Percentiles rank a stretch among this genome's conserved stretches.
These are phyloP conservation scores for Drosophila histrio DNA, from an alignment of 2,888 invertebrate genomes.

Conservation along the genomic window DNA sequence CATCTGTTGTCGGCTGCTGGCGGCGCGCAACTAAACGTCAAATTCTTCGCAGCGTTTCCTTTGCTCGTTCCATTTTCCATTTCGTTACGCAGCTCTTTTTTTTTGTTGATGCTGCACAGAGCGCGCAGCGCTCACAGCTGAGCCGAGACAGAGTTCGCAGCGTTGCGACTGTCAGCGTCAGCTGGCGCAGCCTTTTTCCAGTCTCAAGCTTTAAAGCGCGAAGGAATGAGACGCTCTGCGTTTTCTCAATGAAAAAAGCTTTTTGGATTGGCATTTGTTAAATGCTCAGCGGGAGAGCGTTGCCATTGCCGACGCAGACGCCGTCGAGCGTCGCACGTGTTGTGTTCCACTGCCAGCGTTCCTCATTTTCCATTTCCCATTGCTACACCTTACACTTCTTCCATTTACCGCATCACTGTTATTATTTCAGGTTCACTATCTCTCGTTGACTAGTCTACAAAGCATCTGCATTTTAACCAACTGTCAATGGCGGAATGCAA, in stretches of 20 bases:
- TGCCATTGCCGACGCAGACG: constrained; percentile 54
- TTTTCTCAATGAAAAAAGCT: constrained; percentile 61
- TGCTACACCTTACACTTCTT: background rate
- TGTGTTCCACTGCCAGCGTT: constrained; percentile 37
- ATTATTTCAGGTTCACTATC: constrained; percentile 11
- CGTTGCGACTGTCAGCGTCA: constrained; percentile 21
- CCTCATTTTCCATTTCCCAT: constrained; percentile 8
- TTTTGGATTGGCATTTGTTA: constrained; percentile 9
- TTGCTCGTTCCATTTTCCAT: constrained; percentile 24
- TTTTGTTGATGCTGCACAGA: constrained; percentile 40
- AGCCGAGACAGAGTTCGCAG: constrained; percentile 11
- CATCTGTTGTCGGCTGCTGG: constrained; percentile 76
- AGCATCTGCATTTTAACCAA: background rate
- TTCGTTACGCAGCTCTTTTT: constrained; percentile 10
- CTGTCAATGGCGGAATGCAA: constrained; percentile 28
- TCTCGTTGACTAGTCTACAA: background rate
- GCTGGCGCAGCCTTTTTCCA: constrained; percentile 49
- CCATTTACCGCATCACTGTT: constrained; percentile 32
- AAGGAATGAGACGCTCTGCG: background rate
- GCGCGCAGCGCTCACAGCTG: constrained; percentile 36
- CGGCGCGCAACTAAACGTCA: constrained; percentile 64
- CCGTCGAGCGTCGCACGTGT: constrained; percentile 40
- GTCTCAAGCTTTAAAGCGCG: constrained; percentile 15
- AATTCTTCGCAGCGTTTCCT: constrained; percentile 24
- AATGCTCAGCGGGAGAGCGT: constrained; percentile 42